A percentile compares a stretch with the other conserved stretches of the same genome.
Evolutionary conservation across 2,888 invertebrate genomes (phyloP).

Genomic region (Scotopteryx bipunctaria): DNA sequence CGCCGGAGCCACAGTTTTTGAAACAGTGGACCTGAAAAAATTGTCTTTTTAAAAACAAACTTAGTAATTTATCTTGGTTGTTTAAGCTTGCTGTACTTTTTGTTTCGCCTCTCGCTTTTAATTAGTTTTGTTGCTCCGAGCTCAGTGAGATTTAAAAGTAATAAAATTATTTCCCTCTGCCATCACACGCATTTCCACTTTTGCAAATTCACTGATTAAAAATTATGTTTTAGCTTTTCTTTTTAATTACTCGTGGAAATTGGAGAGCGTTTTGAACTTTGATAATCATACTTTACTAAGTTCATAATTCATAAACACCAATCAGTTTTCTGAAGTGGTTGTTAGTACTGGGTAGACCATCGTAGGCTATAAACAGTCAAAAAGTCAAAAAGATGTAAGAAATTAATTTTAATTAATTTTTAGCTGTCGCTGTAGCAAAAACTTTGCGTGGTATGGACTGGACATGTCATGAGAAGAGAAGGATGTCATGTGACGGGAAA

Average conservation of each 20-base stretch:
- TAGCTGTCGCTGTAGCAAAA: too few relatives aligned
- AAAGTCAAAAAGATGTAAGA: too few relatives aligned
- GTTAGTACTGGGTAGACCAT: too few relatives aligned
- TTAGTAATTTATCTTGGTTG: slow-evolving; percentile 72
- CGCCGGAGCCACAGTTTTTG: not conserved
- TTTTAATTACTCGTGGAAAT: not conserved
- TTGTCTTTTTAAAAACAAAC: slow-evolving; percentile 55
- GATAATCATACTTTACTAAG: too few relatives aligned
- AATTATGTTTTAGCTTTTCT: not conserved
- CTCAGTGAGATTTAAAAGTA: slow-evolving; percentile 60
- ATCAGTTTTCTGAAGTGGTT: too few relatives aligned
- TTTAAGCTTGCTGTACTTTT: slow-evolving; percentile 59
- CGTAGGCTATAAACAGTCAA: too few relatives aligned
- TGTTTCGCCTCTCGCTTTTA: slow-evolving; percentile 62
- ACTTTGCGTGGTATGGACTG: too few relatives aligned
- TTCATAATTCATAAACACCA: too few relatives aligned
- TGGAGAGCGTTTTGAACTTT: too few relatives aligned
- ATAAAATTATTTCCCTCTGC: slow-evolving; percentile 48
- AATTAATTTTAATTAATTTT: too few relatives aligned
- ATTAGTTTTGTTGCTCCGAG: slow-evolving; percentile 63
- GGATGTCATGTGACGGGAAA: too few relatives aligned
- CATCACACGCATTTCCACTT: slow-evolving; percentile 16
- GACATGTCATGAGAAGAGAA: too few relatives aligned
- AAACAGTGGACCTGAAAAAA: slow-evolving; percentile 36
- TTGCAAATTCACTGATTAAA: slow-evolving; percentile 11